These are phyloP conservation scores for Branchipolynoe longqiensis DNA, from an alignment of 2,888 invertebrate genomes.

Conservation along the genomic window DNA sequence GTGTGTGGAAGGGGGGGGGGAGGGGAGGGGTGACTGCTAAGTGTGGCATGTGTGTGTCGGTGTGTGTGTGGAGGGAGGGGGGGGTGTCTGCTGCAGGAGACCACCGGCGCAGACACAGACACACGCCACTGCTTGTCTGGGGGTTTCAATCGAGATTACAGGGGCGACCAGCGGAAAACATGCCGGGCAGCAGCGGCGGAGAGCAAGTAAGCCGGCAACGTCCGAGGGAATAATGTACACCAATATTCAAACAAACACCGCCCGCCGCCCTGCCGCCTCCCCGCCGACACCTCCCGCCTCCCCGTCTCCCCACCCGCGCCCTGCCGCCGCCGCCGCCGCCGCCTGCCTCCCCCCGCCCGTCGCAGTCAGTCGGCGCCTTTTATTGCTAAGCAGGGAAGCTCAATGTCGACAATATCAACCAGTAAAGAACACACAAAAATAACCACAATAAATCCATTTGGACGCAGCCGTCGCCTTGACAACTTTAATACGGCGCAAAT, in stretches of 20 bases:
- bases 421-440: background rate
- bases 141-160: constrained; percentile 32
- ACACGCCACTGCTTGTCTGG: constrained; percentile 14
- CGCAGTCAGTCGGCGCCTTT: background rate
- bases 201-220: constrained; percentile 34
- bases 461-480: background rate
- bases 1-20: too few species aligned
- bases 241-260: constrained; percentile 46
- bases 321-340: too few species aligned
- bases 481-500: background rate
- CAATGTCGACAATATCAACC: constrained; percentile 21
- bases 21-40: too few species aligned
- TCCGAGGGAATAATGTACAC: constrained; percentile 8
- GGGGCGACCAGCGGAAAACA: constrained; percentile 4
- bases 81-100: background rate
- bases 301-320: too few species aligned
- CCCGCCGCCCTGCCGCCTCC: background rate
- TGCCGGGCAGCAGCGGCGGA: background rate
- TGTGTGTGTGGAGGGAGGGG: too few species aligned
- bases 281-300: too few species aligned
- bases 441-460: constrained; percentile 1
- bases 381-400: constrained; percentile 15
- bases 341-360: background rate
- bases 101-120: constrained; percentile 27
- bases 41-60: too few species aligned